A percentile compares a stretch with the other conserved stretches of the same genome.
These are phyloP conservation scores for Emmelina monodactyla DNA, from an alignment of 2,888 invertebrate genomes.

Conservation along the genomic window DNA sequence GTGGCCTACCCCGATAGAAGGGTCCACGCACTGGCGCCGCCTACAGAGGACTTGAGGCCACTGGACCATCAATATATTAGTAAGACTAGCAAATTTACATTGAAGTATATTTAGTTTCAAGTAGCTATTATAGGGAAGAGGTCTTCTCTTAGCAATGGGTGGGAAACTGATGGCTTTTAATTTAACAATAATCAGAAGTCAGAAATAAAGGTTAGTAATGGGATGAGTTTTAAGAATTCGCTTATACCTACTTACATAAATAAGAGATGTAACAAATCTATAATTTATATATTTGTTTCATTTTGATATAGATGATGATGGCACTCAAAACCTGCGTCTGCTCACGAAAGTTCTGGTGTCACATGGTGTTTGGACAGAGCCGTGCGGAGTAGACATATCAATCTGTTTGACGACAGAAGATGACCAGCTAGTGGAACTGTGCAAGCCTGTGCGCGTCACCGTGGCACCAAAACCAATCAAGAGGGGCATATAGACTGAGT, in stretches of 20 bases:
- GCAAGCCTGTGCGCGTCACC: slow-evolving; percentile 85
- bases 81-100: too few relatives aligned
- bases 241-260: background rate
- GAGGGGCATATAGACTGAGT: too few relatives aligned
- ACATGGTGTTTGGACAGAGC: slow-evolving; percentile 92
- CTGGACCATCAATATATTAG: too few relatives aligned
- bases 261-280: too few relatives aligned
- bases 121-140: too few relatives aligned
- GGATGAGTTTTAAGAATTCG: background rate
- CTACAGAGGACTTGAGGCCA: slow-evolving; percentile 77
- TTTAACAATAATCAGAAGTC: background rate
- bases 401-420: slow-evolving; percentile 79
- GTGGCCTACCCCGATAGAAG: slow-evolving; percentile 93
- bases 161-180: too few relatives aligned
- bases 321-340: slow-evolving; percentile 71
- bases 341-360: slow-evolving; percentile 89
- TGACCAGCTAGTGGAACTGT: slow-evolving; percentile 73
- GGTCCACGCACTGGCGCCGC: slow-evolving; percentile 83
- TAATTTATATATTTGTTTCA: too few relatives aligned
- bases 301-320: slow-evolving; percentile 58
- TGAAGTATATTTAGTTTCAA: too few relatives aligned
- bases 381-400: slow-evolving; percentile 86
- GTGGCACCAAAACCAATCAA: slow-evolving; percentile 90
- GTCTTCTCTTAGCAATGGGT: too few relatives aligned
- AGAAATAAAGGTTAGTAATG: background rate